A percentile compares a stretch with the other conserved stretches of the same genome.
phyloP scores from a whole-genome alignment of 1,140 invertebrate genomes.

The Listronotus oregonensis region DNA sequence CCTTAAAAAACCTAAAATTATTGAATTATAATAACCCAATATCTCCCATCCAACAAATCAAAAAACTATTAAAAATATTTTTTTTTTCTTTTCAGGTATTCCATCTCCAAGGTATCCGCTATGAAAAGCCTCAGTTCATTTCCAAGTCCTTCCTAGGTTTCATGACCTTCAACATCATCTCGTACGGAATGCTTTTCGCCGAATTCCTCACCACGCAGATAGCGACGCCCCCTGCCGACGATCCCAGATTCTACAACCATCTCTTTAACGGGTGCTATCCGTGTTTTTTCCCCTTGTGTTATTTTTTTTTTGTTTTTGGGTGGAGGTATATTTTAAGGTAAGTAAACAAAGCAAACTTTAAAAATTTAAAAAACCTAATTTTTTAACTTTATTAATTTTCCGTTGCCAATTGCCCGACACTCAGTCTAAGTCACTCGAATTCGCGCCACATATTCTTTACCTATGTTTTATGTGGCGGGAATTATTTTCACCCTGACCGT shows the following conservation, averaged over 20 bases:
- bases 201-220: conserved; percentile 77
- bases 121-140: conserved; percentile 86
- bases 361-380: too few relatives aligned
- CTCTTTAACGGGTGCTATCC: conserved; percentile 91
- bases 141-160: conserved; percentile 94
- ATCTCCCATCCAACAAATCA: too few relatives aligned
- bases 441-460: too few relatives aligned
- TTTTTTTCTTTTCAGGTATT: conserved; percentile 72
- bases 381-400: too few relatives aligned
- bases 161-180: conserved; percentile 84
- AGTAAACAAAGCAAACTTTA: too few relatives aligned
- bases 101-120: conserved; percentile 84
- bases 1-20: too few relatives aligned
- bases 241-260: conserved; percentile 76
- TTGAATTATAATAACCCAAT: too few relatives aligned
- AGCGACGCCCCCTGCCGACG: conserved; percentile 65
- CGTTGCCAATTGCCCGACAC: too few relatives aligned
- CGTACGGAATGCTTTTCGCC: conserved; percentile 81
- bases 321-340: conserved; percentile 94
- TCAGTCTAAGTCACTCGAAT: too few relatives aligned
- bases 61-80: conserved; percentile 7
- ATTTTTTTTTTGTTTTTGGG: conserved; percentile 95
- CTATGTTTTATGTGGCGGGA: too few relatives aligned
- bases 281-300: conserved; percentile 86
- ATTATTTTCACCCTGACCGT: too few relatives aligned